A percentile compares a stretch with the other conserved stretches of the same genome.
Evolutionary conservation across 1,140 invertebrate species (phyloP).

Genomic region (Drosophila ercepeae): DNA sequence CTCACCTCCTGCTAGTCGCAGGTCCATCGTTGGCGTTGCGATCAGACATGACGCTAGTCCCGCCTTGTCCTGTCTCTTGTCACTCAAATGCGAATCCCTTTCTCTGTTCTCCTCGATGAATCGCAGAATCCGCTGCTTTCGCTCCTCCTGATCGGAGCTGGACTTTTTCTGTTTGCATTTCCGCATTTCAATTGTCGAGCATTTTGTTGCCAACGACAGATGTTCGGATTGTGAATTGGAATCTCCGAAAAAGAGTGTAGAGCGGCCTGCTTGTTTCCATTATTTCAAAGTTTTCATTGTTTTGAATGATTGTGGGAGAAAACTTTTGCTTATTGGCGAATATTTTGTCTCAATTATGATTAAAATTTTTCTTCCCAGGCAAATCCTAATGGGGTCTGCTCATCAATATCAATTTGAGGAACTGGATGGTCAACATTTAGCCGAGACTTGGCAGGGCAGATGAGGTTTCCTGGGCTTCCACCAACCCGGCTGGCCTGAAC

Average conservation of each 20-base stretch:
- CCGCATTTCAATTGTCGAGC: neutral
- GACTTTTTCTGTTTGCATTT: neutral
- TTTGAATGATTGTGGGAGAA: neutral
- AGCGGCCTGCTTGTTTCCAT: neutral
- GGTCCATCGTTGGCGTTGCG: neutral
- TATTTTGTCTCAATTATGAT: conserved; percentile 5
- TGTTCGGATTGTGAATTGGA: neutral
- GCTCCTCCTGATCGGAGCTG: neutral
- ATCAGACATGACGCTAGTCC: conserved; percentile 3
- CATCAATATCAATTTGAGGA: conserved; percentile 59
- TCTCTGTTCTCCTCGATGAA: conserved; percentile 23
- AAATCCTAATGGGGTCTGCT: conserved; percentile 19
- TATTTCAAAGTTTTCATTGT: neutral
- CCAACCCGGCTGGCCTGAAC: conserved; percentile 25
- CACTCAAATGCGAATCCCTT: conserved; percentile 52
- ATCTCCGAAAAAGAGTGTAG: neutral
- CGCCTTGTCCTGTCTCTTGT: neutral
- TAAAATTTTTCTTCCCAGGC: neutral
- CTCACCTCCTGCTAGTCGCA: conserved; percentile 8
- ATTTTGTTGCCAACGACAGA: neutral
- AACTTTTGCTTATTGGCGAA: neutral
- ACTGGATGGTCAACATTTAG: conserved; percentile 32
- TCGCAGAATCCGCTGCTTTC: conserved; percentile 15
- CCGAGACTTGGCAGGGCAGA: neutral
- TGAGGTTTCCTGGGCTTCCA: neutral